Evolutionary conservation across 2,888 invertebrate genomes (phyloP), one percentile per base, ranked within the genome.

Genomic region (Mystacides longicornis): DNA sequence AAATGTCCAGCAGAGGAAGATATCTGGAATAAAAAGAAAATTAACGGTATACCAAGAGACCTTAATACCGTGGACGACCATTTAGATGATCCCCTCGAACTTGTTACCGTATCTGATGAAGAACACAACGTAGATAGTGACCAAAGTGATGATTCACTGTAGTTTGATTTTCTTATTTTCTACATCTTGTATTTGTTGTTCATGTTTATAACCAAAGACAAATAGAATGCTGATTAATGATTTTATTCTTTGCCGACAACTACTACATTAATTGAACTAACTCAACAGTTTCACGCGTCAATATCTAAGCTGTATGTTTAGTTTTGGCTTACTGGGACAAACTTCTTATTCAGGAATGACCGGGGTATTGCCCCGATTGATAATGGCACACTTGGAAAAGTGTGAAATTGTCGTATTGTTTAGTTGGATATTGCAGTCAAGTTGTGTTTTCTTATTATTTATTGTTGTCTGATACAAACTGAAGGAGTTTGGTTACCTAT

Each of bases 1-100:
- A 83, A 87, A 68, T 80, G 87, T 62, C 74, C 83, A 37, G 86
- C 86, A 64, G 89, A 89, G 70, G 70, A 74, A 71, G 81, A 76
- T 68, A 63, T 67, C 68, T 67, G 73, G 69, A 71, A 75, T 37
- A 68, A 67, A 64, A 69, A 71, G 66, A 71, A 73, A 11, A 72
- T 69, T 49, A 53, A 54, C 61, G 49, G 61, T 64, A 16, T 62
- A 58, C 53, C 65, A 63, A 58, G 62, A 62, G 62, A 64, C 49
- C 57, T 60, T 59, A 51, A 63, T 63, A 52, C 63, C 57, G 55
- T 60, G 56, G 60, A 63, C 53, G 56, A 51, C 42, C 60, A 56
- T 42, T 49, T 52, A 11, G 46, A 56, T n/a, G 67, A 66, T 64
- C 65, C 67, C 57, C 62, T 70, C 66, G 67, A 63, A 60, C 70